Percentiles rank a stretch among this genome's conserved stretches.
Evolutionary conservation across 2,888 invertebrate genomes (phyloP).

Genomic region (Drosophila anomelani): DNA sequence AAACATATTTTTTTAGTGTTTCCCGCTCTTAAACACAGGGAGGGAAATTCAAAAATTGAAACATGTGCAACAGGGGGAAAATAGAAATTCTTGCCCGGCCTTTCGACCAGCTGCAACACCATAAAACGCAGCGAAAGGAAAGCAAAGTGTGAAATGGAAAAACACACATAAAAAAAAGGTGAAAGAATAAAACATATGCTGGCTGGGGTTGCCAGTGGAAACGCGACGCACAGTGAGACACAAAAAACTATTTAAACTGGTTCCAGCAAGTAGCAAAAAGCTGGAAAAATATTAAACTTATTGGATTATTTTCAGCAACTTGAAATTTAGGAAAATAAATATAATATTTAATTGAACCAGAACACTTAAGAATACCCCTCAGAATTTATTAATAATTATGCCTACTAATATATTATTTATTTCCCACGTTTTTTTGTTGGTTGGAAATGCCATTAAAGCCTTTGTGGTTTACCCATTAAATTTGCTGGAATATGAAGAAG

Average conservation of each 20-base stretch:
- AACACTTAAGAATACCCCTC: not conserved
- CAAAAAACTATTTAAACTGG: conserved; percentile 10
- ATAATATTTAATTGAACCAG: not conserved
- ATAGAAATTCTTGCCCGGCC: conserved; percentile 11
- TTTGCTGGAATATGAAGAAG: conserved; percentile 29
- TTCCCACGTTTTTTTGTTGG: not conserved
- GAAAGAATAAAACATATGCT: conserved; percentile 46
- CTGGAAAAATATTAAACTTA: not conserved
- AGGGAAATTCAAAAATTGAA: conserved; percentile 37
- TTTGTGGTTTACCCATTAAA: not conserved
- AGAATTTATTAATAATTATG: not conserved
- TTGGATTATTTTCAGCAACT: not conserved
- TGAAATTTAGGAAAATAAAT: not conserved
- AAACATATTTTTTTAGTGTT: conserved; percentile 1
- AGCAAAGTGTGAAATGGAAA: conserved; percentile 73
- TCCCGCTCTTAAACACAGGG: conserved; percentile 10
- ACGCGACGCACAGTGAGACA: conserved; percentile 29
- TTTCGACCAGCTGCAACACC: conserved; percentile 61
- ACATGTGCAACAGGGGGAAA: conserved; percentile 41
- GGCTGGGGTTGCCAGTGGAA: conserved; percentile 15
- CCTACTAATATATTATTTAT: too few relatives aligned
- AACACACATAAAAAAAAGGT: conserved; percentile 63
- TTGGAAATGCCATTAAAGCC: not conserved
- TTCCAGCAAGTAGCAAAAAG: not conserved
- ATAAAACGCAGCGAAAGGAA: conserved; percentile 53